Evolutionary conservation across 2,797 vertebrate species (phyloP).

Genomic region (Dryobates pubescens): DNA sequence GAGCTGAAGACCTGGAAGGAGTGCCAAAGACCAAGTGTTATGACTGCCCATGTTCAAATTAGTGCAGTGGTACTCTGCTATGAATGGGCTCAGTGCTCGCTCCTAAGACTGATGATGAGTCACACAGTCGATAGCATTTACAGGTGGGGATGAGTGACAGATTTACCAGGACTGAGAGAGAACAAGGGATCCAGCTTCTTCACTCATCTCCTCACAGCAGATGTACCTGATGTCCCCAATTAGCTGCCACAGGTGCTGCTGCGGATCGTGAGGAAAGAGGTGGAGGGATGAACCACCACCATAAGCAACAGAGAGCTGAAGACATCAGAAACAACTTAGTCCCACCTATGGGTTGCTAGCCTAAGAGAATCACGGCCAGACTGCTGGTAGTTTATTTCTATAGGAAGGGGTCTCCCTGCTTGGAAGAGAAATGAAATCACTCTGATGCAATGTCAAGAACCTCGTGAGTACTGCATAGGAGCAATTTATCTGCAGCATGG

Average conservation of each 20-base stretch:
- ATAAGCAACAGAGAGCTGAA: not conserved
- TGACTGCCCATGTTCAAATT: not conserved
- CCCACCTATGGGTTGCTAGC: not conserved
- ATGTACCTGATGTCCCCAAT: not conserved
- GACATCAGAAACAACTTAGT: not conserved
- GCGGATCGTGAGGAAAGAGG: not conserved
- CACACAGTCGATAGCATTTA: not conserved
- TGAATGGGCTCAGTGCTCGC: not conserved
- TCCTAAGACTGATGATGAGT: not conserved
- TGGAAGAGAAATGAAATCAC: not conserved
- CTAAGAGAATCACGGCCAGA: not conserved
- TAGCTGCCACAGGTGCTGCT: not conserved
- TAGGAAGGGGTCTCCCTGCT: not conserved
- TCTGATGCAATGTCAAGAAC: not conserved
- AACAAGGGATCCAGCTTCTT: not conserved
- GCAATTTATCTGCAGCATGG: not conserved
- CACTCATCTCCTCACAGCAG: rapidly evolving
- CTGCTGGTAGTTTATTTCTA: not conserved
- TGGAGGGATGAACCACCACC: not conserved
- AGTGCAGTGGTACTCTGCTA: not conserved
- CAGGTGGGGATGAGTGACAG: not conserved
- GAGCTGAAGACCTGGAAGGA: not conserved
- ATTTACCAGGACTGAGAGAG: not conserved
- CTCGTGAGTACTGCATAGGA: not conserved
- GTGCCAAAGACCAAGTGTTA: not conserved